A percentile compares a stretch with the other conserved stretches of the same genome.
These are phyloP conservation scores for Drosophila arizonae DNA, from an alignment of 1,140 invertebrate genomes.

Conservation along the genomic window DNA sequence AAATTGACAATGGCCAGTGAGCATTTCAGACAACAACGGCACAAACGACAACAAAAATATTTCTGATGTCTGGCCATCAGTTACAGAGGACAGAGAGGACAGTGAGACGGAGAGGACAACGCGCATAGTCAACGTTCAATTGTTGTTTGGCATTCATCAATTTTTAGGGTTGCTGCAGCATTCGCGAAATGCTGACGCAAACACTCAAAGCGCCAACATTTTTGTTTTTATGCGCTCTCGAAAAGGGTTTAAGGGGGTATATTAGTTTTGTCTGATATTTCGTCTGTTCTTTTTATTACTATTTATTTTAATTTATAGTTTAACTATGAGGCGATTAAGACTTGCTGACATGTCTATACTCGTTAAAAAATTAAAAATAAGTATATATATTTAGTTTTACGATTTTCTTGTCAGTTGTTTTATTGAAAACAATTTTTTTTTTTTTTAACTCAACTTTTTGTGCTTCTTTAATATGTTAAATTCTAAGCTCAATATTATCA, in stretches of 20 bases:
- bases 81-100: conserved; percentile 44
- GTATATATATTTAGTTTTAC: too few species aligned
- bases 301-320: not conserved
- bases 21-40: conserved; percentile 29
- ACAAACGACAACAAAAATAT: conserved; percentile 47
- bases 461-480: too few species aligned
- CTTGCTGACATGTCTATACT: too few species aligned
- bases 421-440: too few species aligned
- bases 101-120: not conserved
- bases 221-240: not conserved
- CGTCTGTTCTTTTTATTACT: not conserved
- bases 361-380: too few species aligned
- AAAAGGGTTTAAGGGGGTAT: not conserved
- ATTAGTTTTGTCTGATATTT: not conserved
- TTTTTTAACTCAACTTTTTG: too few species aligned
- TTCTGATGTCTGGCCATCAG: conserved; percentile 68
- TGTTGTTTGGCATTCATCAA: conserved; percentile 68
- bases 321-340: too few species aligned
- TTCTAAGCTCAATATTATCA: too few species aligned
- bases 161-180: conserved; percentile 56
- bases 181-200: conserved; percentile 62
- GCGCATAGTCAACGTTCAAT: conserved; percentile 57
- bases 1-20: conserved; percentile 39
- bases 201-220: conserved; percentile 59
- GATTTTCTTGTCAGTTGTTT: too few species aligned